A percentile compares a stretch with the other conserved stretches of the same genome.
Evolutionary conservation across 2,888 invertebrate species (phyloP).

Genomic region (Gymnoscelis rufifasciata): DNA sequence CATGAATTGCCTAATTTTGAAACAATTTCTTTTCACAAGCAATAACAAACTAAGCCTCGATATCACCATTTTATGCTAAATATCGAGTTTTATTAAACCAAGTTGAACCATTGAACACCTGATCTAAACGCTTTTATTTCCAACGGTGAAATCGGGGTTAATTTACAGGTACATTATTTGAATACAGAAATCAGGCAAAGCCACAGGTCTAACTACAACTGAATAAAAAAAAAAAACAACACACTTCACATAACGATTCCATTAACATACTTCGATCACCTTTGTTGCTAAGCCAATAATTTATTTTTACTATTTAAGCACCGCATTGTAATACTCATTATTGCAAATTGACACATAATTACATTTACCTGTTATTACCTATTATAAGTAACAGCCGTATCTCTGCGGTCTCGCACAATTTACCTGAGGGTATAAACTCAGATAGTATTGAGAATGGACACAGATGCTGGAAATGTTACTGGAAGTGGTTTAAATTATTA

Average conservation of each 20-base stretch:
- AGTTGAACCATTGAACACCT: no score
- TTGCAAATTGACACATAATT: constrained; percentile 22
- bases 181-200: no score
- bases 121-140: no score
- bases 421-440: constrained; percentile 58
- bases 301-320: constrained; percentile 11
- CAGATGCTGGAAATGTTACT: constrained; percentile 29
- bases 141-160: no score
- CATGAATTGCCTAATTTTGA: no score
- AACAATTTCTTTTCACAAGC: no score
- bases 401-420: constrained; percentile 65
- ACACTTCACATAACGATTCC: neutral
- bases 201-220: no score
- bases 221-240: neutral
- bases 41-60: no score
- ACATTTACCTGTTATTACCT: constrained; percentile 28
- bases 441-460: constrained; percentile 45
- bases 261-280: constrained; percentile 2
- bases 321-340: constrained; percentile 15
- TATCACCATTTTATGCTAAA: no score
- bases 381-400: constrained; percentile 29
- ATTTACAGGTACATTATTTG: no score
- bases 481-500: constrained; percentile 11
- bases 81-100: no score
- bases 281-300: constrained; percentile 6